phyloP scores from a whole-genome alignment of 2,888 invertebrate species.

The Chymomyza procnemis region DNA sequence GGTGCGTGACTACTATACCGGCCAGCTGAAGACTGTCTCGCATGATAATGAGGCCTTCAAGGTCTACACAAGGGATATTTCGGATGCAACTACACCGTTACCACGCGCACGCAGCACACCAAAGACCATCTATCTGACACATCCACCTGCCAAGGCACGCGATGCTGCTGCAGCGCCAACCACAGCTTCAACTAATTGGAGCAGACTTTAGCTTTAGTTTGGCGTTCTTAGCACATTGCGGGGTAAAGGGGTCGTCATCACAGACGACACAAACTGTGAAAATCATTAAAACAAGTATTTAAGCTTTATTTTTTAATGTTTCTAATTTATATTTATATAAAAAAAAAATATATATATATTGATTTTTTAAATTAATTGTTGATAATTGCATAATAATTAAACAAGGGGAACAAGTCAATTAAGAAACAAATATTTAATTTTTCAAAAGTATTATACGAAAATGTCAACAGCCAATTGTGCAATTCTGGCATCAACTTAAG shows the following conservation, averaged over 20 bases:
- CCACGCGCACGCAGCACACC: slow-evolving; percentile 40
- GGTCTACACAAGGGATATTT: slow-evolving; percentile 53
- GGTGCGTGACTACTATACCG: slow-evolving; percentile 63
- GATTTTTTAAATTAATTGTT: too few relatives aligned
- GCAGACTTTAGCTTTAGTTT: slow-evolving; percentile 19
- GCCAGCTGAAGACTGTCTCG: slow-evolving; percentile 54
- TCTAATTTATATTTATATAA: neutral
- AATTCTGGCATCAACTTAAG: too few relatives aligned
- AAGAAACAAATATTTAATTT: too few relatives aligned
- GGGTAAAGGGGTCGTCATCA: neutral
- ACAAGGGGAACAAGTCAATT: too few relatives aligned
- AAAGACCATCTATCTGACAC: slow-evolving; percentile 46
- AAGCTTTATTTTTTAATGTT: neutral
- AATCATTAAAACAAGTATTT: neutral
- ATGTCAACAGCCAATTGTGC: too few relatives aligned
- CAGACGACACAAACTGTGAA: slow-evolving; percentile 5
- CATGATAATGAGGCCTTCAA: slow-evolving; percentile 62
- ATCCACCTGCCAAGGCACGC: slow-evolving; percentile 36
- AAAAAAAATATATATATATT: neutral
- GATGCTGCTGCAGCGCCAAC: slow-evolving; percentile 6
- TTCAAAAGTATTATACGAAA: too few relatives aligned
- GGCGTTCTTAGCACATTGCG: neutral
- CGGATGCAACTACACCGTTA: slow-evolving; percentile 38
- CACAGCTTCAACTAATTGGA: slow-evolving; percentile 6
- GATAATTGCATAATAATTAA: too few relatives aligned